Base-by-base conservation (phyloP, 2,113 vertebrate genomes). In the Dicaeum eximium region DNA sequence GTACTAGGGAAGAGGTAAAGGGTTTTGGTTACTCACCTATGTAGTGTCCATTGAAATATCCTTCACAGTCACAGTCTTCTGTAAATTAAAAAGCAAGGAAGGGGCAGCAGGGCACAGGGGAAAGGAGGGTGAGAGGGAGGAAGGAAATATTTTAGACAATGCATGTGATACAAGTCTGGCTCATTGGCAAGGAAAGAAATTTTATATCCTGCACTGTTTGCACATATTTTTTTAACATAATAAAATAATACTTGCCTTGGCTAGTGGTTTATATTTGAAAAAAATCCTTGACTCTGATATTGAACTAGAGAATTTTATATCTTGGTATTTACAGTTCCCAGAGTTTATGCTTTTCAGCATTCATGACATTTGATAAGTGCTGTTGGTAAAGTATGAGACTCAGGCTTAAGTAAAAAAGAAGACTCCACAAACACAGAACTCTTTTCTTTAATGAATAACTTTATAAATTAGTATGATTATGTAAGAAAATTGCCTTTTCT, bases 11-110 rank as follows among this genome's bases (percentile, higher is more conserved):
- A 71, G 15, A 66, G 8, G 30, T 17, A n/a, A 42, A 8, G 30
- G 6, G 60, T 22, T 89, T 67, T 65, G 3, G 21, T 85, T 97
- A 98, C 99, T 99, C 97, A 99, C 99, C 99, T 97, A 98, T 97
- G 13, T 99, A 98, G 50, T 99, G 98, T 88, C 98, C 99, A 80
- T 98, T 99, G 97, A 98, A 96, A 96, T 98, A 97, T 38, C 98
- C 98, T 75, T 99, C 99, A 93, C 98, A 98, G 95, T 99, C 98
- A 98, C 98, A 98, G 97, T 98, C 98, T 87, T 99, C 99, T 99
- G 98, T 73, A 94, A 97, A 97, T 80, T n/a, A 69, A 53, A 78
- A 94, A 94, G 24, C 22, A 12, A 19, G 31, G 21, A 14, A 9
- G 11, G 7, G 20, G 3, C 1, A 13, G 8, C 4, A 42, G 57